Conservation (phyloP, 2,797 vertebrate species). For the Lophura swinhoii region DNA sequence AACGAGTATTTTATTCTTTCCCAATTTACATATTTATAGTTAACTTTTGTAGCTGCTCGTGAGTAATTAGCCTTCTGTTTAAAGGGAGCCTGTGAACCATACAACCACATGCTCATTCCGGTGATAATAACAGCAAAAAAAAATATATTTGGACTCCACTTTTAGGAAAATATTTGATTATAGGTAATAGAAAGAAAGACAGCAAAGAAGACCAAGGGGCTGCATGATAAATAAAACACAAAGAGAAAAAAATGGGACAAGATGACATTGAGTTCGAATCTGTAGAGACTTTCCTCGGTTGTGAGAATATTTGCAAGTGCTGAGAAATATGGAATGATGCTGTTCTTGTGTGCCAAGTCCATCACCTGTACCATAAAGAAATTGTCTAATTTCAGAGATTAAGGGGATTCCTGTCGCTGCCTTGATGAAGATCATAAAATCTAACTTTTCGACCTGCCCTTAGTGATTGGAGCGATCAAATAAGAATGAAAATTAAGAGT, state of each 20-base stretch:
- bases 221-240: neutral
- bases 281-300: neutral
- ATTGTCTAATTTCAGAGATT: neutral
- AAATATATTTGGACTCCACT: neutral
- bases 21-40: constrained; percentile 73
- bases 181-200: neutral
- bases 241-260: neutral
- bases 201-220: neutral
- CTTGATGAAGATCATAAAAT: neutral
- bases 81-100: constrained; percentile 24
- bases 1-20: constrained; percentile 60
- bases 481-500: neutral
- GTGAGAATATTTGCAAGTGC: neutral
- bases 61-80: constrained; percentile 63
- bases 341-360: neutral
- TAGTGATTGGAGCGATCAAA: neutral
- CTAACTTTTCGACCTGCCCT: neutral
- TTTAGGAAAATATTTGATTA: neutral
- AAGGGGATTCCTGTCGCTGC: neutral
- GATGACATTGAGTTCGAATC: neutral
- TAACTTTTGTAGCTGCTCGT: constrained; percentile 63
- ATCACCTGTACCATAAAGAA: neutral
- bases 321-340: neutral
- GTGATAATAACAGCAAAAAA: neutral
- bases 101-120: constrained; percentile 8